Conservation (phyloP, 2,888 invertebrate genomes). For the Tipula vernalis region DNA sequence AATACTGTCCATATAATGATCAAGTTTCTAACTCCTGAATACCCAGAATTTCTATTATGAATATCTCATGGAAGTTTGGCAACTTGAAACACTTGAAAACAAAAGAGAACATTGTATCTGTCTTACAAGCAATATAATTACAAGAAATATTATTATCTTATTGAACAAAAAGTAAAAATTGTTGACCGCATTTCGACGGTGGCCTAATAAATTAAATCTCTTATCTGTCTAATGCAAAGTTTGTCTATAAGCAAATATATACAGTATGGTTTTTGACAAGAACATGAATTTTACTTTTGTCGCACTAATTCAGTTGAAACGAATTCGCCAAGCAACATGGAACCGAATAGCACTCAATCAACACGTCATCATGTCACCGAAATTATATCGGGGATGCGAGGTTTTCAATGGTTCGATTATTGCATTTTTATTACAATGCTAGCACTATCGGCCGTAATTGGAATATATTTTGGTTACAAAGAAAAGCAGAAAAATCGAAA, state of each 20-base stretch:
- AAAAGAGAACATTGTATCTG: too few species aligned
- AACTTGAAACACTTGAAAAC: too few species aligned
- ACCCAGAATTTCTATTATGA: too few species aligned
- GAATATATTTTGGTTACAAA: constrained; percentile 38
- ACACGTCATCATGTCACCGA: neutral
- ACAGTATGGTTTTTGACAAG: neutral
- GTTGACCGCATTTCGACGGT: neutral
- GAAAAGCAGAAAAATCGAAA: constrained; percentile 18
- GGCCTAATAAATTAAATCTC: neutral
- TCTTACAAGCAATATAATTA: too few species aligned
- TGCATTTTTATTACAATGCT: constrained; percentile 37
- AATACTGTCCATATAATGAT: too few species aligned
- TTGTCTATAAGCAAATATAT: neutral
- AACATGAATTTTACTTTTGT: neutral
- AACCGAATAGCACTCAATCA: neutral
- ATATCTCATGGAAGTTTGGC: too few species aligned
- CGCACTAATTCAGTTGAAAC: neutral
- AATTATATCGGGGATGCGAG: neutral
- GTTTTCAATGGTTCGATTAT: constrained; percentile 36
- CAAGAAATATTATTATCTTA: too few species aligned
- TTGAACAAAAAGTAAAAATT: too few species aligned
- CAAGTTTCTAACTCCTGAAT: too few species aligned
- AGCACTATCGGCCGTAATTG: constrained; percentile 35
- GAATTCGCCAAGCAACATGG: neutral
- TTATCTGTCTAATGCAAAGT: neutral